Percentiles rank a stretch among this genome's conserved stretches.
phyloP scores from a whole-genome alignment of 1,140 invertebrate species.

The Anoplolepis gracilipes region DNA sequence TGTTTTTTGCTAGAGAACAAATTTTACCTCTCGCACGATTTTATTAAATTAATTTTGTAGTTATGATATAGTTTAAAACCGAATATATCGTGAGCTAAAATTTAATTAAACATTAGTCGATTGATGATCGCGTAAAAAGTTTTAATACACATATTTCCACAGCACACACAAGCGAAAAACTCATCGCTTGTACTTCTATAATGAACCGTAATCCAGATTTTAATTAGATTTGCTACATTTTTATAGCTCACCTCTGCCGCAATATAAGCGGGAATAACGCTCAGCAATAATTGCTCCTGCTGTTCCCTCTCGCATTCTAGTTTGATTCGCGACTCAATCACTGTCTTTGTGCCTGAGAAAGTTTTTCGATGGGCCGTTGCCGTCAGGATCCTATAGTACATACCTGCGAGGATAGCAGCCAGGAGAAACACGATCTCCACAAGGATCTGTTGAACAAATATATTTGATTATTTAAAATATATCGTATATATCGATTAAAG shows the following conservation, averaged over 20 bases:
- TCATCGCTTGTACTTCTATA: not conserved
- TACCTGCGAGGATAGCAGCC: slow-evolving; percentile 91
- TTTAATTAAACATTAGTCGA: slow-evolving; percentile 32
- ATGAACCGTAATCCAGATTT: slow-evolving; percentile 8
- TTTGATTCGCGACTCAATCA: slow-evolving; percentile 96
- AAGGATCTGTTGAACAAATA: slow-evolving; percentile 1
- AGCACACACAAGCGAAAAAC: not conserved
- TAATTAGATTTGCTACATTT: slow-evolving; percentile 35
- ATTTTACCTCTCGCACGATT: not conserved
- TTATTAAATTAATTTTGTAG: not conserved
- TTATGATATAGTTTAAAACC: not conserved
- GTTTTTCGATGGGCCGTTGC: slow-evolving; percentile 93
- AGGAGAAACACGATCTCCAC: slow-evolving; percentile 91
- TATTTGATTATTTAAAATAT: not conserved
- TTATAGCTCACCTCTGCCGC: slow-evolving; percentile 91
- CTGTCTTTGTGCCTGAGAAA: slow-evolving; percentile 94
- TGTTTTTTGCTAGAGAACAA: not conserved
- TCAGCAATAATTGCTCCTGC: slow-evolving; percentile 95
- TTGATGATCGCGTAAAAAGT: not conserved
- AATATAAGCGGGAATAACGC: slow-evolving; percentile 97
- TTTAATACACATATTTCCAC: not conserved
- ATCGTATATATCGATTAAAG: not conserved
- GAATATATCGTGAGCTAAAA: not conserved
- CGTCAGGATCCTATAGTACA: slow-evolving; percentile 95
- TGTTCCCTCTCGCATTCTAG: slow-evolving; percentile 96